These are phyloP conservation scores for Drosophila micromelanica DNA, from an alignment of 1,140 invertebrate genomes.

Conservation along the genomic window DNA sequence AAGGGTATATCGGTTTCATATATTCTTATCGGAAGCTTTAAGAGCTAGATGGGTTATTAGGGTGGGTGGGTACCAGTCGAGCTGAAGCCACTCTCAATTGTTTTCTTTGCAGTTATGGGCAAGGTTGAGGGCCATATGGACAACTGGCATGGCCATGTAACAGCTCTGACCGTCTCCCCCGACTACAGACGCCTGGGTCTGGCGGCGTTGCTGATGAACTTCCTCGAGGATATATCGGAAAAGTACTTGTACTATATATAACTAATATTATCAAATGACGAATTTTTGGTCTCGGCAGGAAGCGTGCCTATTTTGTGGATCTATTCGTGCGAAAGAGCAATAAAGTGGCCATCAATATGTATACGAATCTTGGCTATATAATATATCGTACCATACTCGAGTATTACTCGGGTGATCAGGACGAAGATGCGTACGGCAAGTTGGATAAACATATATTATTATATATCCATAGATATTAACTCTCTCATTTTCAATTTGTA, in stretches of 20 bases:
- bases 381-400: slow-evolving; percentile 98
- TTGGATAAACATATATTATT: not conserved
- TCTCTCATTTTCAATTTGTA: slow-evolving; percentile 79
- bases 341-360: slow-evolving; percentile 98
- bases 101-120: slow-evolving; percentile 94
- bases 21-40: no score
- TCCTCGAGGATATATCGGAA: slow-evolving; percentile 97
- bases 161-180: slow-evolving; percentile 97
- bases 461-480: no score
- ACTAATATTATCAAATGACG: not conserved
- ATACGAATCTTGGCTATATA: slow-evolving; percentile 97
- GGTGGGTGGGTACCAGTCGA: no score
- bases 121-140: slow-evolving; percentile 98
- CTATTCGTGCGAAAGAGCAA: slow-evolving; percentile 99
- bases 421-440: slow-evolving; percentile 99
- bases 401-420: slow-evolving; percentile 98
- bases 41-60: no score
- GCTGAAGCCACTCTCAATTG: no score
- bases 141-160: slow-evolving; percentile 99
- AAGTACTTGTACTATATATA: slow-evolving; percentile 87
- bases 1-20: no score
- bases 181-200: slow-evolving; percentile 96
- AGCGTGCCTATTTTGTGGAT: slow-evolving; percentile 99
- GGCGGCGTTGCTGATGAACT: slow-evolving; percentile 97
- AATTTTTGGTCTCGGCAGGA: slow-evolving; percentile 87